Evolutionary conservation across 2,797 vertebrate genomes (phyloP), one percentile per base, ranked within the genome.

Genomic region (Aplochiton taeniatus): DNA sequence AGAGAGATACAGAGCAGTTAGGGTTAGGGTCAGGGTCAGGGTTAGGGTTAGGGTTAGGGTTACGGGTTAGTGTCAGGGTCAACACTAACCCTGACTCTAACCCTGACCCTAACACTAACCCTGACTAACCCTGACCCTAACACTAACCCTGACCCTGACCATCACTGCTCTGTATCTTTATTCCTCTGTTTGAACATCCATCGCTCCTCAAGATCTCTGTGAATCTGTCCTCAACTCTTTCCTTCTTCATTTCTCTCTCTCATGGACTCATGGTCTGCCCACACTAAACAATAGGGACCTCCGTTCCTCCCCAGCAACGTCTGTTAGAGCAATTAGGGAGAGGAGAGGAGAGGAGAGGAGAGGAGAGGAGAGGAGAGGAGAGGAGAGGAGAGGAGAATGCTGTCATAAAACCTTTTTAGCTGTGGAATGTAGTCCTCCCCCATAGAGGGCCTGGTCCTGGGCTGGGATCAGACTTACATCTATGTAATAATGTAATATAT

Each of bases 391-490:
- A 31, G 67, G 78, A 68, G 86, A 85, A 87, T 76, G 71, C 18
- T 69, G 77, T 82, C 74, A 68, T 85, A 82, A 88, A 86, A 84
- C 85, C 86, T 83, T 86, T 91, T 90, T 89, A 90, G 87, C 87
- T 69, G 72, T 68, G 58, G 55, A 79, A 31, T 68, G 49, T 71
- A 75, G 3, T 31, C 31, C 31, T 31, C 31, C 6, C 31, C 31
- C 31, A 31, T 31, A 31, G 6, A 31, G 6, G 31, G 31, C 3
- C 31, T 31, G 31, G 6, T 31, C 31, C 31, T 31, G 31, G 6
- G 31, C 31, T 6, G 6, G 31, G 31, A 6, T 31, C 31, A 31
- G 2, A 31, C 31, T 51, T 72, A 75, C 81, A 75, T 74, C 83
- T 81, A 83, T n/a, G n/a, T n/a, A n/a, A n/a, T n/a, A n/a, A n/a